A percentile compares a stretch with the other conserved stretches of the same genome.
These are phyloP conservation scores for Otocyon megalotis DNA, from an alignment of 2,113 vertebrate genomes.

Conservation along the genomic window DNA sequence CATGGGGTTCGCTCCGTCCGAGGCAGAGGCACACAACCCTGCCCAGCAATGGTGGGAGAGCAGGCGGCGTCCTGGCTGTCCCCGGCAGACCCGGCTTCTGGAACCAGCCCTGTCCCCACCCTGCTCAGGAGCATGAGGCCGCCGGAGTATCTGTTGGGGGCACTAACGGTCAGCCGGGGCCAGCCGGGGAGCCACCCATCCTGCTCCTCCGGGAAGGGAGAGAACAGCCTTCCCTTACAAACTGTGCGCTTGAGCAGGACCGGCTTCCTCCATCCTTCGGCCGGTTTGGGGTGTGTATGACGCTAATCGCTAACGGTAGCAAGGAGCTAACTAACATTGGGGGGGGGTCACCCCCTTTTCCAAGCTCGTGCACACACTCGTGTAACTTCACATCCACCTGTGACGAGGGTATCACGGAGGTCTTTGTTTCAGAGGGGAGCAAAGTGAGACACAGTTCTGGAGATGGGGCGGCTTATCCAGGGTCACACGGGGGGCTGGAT, in stretches of 20 bases:
- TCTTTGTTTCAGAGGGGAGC: not conserved
- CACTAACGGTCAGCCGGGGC: rapidly evolving
- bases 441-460: not conserved
- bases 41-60: rapidly evolving
- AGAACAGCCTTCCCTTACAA: not conserved
- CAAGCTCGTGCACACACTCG: not conserved
- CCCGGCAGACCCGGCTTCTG: not conserved
- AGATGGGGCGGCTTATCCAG: rapidly evolving
- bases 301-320: not conserved
- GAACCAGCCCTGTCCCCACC: not conserved
- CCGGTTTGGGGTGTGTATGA: rapidly evolving
- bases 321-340: rapidly evolving
- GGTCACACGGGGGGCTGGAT: not conserved
- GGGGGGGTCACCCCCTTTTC: not conserved
- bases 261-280: not conserved
- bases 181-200: rapidly evolving
- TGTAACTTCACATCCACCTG: not conserved
- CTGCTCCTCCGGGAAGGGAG: not conserved
- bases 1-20: not conserved
- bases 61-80: not conserved
- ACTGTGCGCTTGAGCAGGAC: not conserved
- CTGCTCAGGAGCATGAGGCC: not conserved
- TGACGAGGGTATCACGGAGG: rapidly evolving
- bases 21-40: not conserved
- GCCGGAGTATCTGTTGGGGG: not conserved